Conservation (phyloP, 1,140 invertebrate genomes). For the Brachionus plicatilis region DNA sequence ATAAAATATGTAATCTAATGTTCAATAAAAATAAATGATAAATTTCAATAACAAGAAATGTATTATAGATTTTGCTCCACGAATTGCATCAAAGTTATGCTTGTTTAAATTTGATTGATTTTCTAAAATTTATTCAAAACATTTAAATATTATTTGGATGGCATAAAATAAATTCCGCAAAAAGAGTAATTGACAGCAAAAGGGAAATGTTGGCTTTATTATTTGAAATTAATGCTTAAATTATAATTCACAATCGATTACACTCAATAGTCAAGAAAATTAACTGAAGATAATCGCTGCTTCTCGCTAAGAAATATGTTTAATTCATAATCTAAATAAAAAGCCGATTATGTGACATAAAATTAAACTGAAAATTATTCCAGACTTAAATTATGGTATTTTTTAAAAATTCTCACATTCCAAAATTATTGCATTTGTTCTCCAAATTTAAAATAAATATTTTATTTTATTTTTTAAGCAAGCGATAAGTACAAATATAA, state of each 20-base stretch:
- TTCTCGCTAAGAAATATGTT: not conserved
- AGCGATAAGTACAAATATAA: no score
- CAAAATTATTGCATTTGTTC: not conserved
- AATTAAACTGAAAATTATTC: not conserved
- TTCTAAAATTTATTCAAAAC: not conserved
- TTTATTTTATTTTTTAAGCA: not conserved
- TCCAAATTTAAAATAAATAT: not conserved
- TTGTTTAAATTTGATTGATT: not conserved
- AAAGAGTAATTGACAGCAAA: not conserved
- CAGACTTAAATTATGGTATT: not conserved
- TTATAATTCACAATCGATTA: not conserved
- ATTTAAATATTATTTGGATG: not conserved
- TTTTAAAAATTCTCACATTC: not conserved
- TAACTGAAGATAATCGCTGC: not conserved
- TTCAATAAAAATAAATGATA: not conserved
- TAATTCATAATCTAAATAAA: not conserved
- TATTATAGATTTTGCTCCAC: not conserved
- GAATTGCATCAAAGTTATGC: not conserved
- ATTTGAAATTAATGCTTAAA: not conserved
- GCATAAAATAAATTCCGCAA: not conserved
- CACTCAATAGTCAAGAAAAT: not conserved
- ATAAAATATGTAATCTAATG: not conserved
- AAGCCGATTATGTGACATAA: not conserved
- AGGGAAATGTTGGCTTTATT: not conserved
- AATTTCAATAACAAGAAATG: not conserved